Conservation (phyloP, 2,797 vertebrate species). For the Ispidina lecontei region DNA sequence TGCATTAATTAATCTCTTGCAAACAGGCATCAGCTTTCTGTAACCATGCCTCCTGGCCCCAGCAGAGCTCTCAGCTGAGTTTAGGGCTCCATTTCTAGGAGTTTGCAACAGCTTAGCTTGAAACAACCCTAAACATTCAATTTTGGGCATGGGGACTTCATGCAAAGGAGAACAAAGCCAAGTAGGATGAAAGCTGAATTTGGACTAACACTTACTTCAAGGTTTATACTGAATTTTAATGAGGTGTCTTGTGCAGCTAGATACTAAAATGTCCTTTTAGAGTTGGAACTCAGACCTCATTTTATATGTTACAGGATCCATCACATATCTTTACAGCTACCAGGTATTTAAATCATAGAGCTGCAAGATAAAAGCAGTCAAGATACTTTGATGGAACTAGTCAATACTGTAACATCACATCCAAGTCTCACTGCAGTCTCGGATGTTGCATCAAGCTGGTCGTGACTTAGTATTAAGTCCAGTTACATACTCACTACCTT, state of each 20-base stretch:
- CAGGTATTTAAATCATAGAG: not conserved
- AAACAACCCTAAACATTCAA: not conserved
- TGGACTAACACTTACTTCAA: not conserved
- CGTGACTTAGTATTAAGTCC: not conserved
- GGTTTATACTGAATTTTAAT: not conserved
- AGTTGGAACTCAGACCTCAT: not conserved
- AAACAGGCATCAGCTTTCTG: not conserved
- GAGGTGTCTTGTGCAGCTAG: not conserved
- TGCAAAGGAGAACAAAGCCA: not conserved
- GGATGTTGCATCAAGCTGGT: not conserved
- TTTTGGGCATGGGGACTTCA: accelerated
- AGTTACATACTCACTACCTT: conserved; percentile 4
- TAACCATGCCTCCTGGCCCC: not conserved
- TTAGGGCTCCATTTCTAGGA: not conserved
- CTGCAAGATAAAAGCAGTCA: not conserved
- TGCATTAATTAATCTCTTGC: not conserved
- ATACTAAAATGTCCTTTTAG: not conserved
- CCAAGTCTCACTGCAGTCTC: not conserved
- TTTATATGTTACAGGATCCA: not conserved
- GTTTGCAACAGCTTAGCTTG: not conserved
- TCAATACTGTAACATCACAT: not conserved
- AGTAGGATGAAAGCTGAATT: not conserved
- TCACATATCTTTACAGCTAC: not conserved
- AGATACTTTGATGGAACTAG: not conserved
- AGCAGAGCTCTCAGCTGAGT: not conserved